A percentile compares a stretch with the other conserved stretches of the same genome.
These are phyloP conservation scores for Eupithecia inturbata DNA, from an alignment of 2,888 invertebrate species.

Conservation along the genomic window DNA sequence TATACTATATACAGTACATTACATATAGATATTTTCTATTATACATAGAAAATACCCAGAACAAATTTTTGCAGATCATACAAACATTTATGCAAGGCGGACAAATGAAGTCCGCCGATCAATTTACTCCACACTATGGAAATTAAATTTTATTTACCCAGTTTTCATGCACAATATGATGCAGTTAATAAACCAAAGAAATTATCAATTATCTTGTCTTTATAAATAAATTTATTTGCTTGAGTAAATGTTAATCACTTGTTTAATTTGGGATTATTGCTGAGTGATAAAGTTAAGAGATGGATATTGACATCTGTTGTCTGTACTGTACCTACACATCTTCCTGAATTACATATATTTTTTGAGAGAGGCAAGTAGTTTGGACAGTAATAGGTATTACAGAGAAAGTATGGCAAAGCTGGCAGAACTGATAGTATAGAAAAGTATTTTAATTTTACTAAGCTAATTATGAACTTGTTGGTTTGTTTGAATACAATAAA, in stretches of 20 bases:
- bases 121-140: background rate
- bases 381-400: background rate
- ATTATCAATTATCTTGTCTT: conserved; percentile 13
- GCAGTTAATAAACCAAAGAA: background rate
- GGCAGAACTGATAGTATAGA: background rate
- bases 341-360: background rate
- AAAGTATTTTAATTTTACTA: background rate
- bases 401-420: background rate
- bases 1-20: no score
- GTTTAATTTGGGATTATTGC: conserved; percentile 30
- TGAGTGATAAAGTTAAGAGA: conserved; percentile 38
- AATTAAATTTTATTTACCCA: no score
- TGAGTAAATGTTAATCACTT: conserved; percentile 20
- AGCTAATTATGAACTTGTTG: background rate
- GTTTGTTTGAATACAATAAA: background rate
- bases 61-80: no score
- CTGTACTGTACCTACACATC: background rate
- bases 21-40: no score
- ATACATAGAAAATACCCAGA: no score
- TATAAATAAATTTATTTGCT: conserved; percentile 22
- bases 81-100: no score
- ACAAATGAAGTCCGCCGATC: no score
- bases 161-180: background rate
- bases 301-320: conserved; percentile 27
- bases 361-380: background rate